These are phyloP conservation scores for Pemphredon lugubris DNA, from an alignment of 2,888 invertebrate genomes.

Conservation along the genomic window DNA sequence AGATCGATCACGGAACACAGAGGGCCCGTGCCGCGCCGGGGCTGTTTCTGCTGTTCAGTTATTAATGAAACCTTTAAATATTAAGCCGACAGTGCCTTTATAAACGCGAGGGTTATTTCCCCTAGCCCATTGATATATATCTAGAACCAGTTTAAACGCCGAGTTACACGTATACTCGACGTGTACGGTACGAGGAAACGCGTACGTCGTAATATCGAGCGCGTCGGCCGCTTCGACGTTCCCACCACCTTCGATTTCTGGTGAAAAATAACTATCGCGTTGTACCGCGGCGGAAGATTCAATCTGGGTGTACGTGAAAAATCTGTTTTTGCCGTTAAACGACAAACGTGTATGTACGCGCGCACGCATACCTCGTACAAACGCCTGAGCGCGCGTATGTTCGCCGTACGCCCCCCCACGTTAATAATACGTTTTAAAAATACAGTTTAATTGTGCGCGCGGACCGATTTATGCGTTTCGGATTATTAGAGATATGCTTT, in stretches of 20 bases:
- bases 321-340: conserved; percentile 43
- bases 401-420: too few relatives aligned
- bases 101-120: conserved; percentile 65
- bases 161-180: conserved; percentile 23
- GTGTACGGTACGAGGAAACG: conserved; percentile 39
- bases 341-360: conserved; percentile 17
- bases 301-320: conserved; percentile 51
- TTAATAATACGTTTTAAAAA: too few relatives aligned
- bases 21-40: conserved; percentile 46
- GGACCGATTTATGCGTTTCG: too few relatives aligned
- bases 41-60: conserved; percentile 57
- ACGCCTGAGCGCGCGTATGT: conserved; percentile 23
- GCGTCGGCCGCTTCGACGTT: conserved; percentile 34
- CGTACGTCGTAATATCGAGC: conserved; percentile 60
- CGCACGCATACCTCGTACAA: conserved; percentile 2
- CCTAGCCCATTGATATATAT: conserved; percentile 65
- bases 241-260: conserved; percentile 46
- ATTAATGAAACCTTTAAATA: conserved; percentile 70
- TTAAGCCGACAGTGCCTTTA: conserved; percentile 65
- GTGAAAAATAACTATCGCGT: conserved; percentile 46
- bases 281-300: conserved; percentile 17
- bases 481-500: too few relatives aligned
- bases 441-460: too few relatives aligned
- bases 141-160: conserved; percentile 42
- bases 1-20: conserved; percentile 34